A percentile compares a stretch with the other conserved stretches of the same genome.
Conservation (phyloP, 2,113 vertebrate genomes). For the Periophthalmodon schlosseri region DNA sequence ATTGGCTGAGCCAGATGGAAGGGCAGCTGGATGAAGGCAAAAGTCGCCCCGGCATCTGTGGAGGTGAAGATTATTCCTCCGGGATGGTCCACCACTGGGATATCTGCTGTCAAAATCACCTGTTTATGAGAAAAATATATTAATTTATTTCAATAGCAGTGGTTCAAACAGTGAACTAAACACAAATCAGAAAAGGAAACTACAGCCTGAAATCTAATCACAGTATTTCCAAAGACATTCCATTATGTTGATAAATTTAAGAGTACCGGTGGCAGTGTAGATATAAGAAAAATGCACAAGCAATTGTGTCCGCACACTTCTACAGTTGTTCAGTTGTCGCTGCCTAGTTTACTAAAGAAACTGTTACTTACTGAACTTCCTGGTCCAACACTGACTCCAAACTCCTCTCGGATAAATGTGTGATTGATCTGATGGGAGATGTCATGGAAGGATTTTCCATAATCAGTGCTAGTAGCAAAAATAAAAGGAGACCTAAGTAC, state of each 20-base stretch:
- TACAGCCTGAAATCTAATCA: no score
- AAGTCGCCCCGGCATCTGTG: conserved; percentile 73
- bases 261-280: background rate
- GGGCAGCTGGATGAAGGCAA: conserved; percentile 71
- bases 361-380: conserved; percentile 70
- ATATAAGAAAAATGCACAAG: background rate
- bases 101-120: conserved; percentile 79
- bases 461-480: conserved; percentile 72
- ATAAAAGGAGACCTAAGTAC: background rate
- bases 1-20: conserved; percentile 79
- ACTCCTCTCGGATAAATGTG: conserved; percentile 79
- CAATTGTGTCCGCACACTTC: background rate
- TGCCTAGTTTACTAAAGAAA: background rate
- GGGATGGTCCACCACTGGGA: conserved; percentile 48
- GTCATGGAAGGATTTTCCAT: conserved; percentile 81
- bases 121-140: conserved; percentile 27
- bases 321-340: background rate
- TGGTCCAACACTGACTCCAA: conserved; percentile 79
- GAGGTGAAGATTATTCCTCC: conserved; percentile 80
- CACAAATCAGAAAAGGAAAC: no score
- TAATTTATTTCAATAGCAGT: background rate
- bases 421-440: conserved; percentile 79
- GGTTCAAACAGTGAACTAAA: no score
- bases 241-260: background rate
- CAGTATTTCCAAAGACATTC: no score